These are phyloP conservation scores for Perithous albicinctus DNA, from an alignment of 2,888 invertebrate species.

Conservation along the genomic window DNA sequence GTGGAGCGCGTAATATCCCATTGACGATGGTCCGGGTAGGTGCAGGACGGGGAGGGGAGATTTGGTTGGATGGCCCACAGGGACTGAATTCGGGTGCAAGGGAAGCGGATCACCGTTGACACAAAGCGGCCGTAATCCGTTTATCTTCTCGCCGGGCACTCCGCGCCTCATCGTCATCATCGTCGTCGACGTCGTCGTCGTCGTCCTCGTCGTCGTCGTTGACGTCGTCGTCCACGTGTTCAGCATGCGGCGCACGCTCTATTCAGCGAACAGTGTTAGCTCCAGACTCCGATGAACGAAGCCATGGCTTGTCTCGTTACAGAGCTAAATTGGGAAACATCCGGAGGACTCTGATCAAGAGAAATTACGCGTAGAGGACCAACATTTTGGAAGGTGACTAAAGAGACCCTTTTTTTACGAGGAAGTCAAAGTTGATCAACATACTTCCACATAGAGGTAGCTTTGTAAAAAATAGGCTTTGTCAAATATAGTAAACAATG, in stretches of 20 bases:
- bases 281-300: background rate
- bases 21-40: slow-evolving; percentile 76
- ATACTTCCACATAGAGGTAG: too few species aligned
- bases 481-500: too few species aligned
- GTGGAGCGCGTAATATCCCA: slow-evolving; percentile 83
- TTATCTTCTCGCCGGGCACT: slow-evolving; percentile 83
- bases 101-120: slow-evolving; percentile 84
- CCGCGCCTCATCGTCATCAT: slow-evolving; percentile 70
- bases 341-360: background rate
- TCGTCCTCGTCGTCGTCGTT: slow-evolving; percentile 42
- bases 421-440: background rate
- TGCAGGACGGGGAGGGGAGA: slow-evolving; percentile 45
- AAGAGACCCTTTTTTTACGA: background rate
- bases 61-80: slow-evolving; percentile 60
- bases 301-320: slow-evolving; percentile 48
- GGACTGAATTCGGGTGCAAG: slow-evolving; percentile 78
- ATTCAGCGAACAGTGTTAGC: slow-evolving; percentile 50
- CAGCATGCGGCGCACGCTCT: slow-evolving; percentile 52
- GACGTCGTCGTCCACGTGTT: slow-evolving; percentile 69
- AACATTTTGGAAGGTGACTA: background rate
- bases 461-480: too few species aligned
- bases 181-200: slow-evolving; percentile 46
- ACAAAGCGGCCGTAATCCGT: slow-evolving; percentile 85
- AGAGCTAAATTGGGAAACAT: slow-evolving; percentile 1
- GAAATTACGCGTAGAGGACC: background rate